Evolutionary conservation across 2,888 invertebrate genomes (phyloP).

Genomic region (Pedicia rivosa): DNA sequence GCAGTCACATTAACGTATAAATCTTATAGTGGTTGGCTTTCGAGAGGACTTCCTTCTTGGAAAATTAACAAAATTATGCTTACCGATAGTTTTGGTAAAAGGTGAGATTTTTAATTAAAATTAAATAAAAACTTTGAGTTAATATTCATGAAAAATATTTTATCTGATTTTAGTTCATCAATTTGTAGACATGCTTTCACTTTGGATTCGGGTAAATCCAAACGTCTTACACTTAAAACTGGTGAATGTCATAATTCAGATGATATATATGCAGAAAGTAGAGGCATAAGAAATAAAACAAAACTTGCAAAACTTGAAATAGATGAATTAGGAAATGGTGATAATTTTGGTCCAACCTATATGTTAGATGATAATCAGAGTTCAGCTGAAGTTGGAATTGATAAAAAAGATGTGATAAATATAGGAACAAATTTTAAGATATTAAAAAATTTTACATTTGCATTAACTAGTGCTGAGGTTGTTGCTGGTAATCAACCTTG

Average conservation of each 20-base stretch:
- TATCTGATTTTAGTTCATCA: constrained; percentile 41
- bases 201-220: constrained; percentile 54
- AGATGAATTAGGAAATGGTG: neutral
- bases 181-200: constrained; percentile 61
- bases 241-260: constrained; percentile 59
- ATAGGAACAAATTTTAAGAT: constrained; percentile 27
- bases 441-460: constrained; percentile 19
- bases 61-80: constrained; percentile 68
- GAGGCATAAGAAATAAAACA: neutral
- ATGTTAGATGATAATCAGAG: constrained; percentile 3
- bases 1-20: constrained; percentile 65
- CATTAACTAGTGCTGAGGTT: constrained; percentile 26
- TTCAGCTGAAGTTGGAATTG: neutral
- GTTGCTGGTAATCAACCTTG: constrained; percentile 35
- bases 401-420: constrained; percentile 26
- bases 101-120: constrained; percentile 30
- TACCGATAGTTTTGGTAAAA: constrained; percentile 70
- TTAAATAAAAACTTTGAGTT: neutral
- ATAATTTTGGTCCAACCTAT: constrained; percentile 3
- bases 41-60: constrained; percentile 65
- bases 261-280: constrained; percentile 6
- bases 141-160: constrained; percentile 7
- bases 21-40: constrained; percentile 82
- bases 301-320: neutral
- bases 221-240: constrained; percentile 55